These are phyloP conservation scores for Elephantulus edwardii DNA, from an alignment of 2,113 vertebrate species.

Conservation along the genomic window DNA sequence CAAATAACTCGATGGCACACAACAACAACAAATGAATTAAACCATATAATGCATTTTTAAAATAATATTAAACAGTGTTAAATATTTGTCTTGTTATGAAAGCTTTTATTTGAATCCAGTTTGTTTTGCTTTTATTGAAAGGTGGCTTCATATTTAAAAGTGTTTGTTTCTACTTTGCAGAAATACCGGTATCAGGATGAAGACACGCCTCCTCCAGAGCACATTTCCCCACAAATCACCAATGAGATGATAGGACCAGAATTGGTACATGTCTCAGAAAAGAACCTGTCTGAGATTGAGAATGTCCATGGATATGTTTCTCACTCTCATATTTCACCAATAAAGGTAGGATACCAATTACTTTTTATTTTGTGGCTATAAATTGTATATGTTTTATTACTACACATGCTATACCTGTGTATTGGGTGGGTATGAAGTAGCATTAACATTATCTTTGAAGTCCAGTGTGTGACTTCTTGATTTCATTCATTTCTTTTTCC, in stretches of 20 bases:
- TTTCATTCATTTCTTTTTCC: not conserved
- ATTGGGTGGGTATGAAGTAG: too few species aligned
- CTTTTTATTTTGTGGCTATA: not conserved
- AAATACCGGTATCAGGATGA: slow-evolving; percentile 97
- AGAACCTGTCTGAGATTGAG: slow-evolving; percentile 95
- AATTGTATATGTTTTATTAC: not conserved
- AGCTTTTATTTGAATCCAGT: slow-evolving; percentile 33
- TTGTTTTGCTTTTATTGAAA: not conserved
- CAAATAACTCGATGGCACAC: too few species aligned
- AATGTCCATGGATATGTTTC: slow-evolving; percentile 96
- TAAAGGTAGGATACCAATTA: slow-evolving; percentile 89
- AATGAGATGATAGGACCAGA: slow-evolving; percentile 90
- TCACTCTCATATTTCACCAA: slow-evolving; percentile 97
- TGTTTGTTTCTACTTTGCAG: slow-evolving; percentile 81
- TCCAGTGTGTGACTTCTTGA: not conserved
- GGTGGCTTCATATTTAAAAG: slow-evolving; percentile 18
- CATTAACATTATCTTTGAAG: slow-evolving; percentile 34
- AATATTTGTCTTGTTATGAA: slow-evolving; percentile 41
- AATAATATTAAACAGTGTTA: slow-evolving; percentile 27
- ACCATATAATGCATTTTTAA: not conserved
- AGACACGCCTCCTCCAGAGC: slow-evolving; percentile 91
- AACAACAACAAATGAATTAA: not conserved
- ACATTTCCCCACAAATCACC: slow-evolving; percentile 90
- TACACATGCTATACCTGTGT: too few species aligned
- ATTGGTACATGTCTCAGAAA: slow-evolving; percentile 95